Base-by-base conservation (phyloP, 2,888 invertebrate genomes). In the Dasypogon diadema region DNA sequence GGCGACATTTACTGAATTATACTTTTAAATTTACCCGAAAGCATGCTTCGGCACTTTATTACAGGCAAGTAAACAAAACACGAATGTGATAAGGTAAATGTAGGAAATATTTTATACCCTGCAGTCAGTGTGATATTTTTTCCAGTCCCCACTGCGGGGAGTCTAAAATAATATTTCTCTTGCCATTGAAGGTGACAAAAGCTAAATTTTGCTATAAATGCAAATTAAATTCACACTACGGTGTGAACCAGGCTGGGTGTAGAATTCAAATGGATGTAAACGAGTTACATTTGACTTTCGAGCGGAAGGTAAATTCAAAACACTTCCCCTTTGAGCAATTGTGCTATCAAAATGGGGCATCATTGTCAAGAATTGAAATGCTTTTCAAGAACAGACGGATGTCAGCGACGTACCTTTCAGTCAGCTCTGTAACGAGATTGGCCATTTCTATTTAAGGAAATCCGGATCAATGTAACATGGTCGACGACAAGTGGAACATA, bases 251-350 rank as follows among this genome's bases (percentile, higher is more conserved):
- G 42, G 10, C 60, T 34, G 60, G 18, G 60, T 60, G 60, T 21
- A 60, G 22, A 60, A 60, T 60, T 60, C 60, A 60, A 60, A 60
- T 60, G 18, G 60, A 60, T 60, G 37, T 60, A 60, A 60, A 60
- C 60, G 60, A 60, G 60, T 37, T 60, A 60, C 60, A 60, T 60
- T 60, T 60, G 37, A 60, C 60, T 37, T 60, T 60, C 60, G 37
- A 21, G 60, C 34, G 60, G 60, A 60, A 60, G 16, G 60, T 21
- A 37, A 34, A 60, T 60, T 60, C 60, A 60, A 60, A 60, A 60
- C 60, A 60, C 21, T 60, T 60, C 42, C 60, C 34, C 37, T 42
- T 42, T 21, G 60, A 16, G 60, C 42, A 37, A 37, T 60, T 37
- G 21, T 37, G 18, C 37, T 37, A 60, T 60, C 60, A 60, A 37